These are phyloP conservation scores for Bufo bufo DNA, from an alignment of 2,113 vertebrate species.

Conservation along the genomic window DNA sequence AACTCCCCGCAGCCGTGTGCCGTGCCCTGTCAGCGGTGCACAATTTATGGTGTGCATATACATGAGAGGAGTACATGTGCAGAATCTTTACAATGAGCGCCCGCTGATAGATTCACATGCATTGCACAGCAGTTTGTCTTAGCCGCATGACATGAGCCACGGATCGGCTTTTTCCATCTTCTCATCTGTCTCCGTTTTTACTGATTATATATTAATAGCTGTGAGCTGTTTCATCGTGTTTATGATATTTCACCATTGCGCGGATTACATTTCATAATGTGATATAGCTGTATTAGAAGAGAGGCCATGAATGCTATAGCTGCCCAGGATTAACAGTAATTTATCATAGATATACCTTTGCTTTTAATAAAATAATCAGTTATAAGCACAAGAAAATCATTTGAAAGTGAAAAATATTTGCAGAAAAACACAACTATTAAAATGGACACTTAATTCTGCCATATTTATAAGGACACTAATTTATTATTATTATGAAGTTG, in stretches of 20 bases:
- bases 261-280: neutral
- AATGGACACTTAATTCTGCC: too few species aligned
- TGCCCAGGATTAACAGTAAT: too few species aligned
- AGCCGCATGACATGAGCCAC: neutral
- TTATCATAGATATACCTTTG: too few species aligned
- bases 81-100: neutral
- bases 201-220: conserved; percentile 19
- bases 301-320: neutral
- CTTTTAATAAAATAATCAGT: too few species aligned
- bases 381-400: too few species aligned
- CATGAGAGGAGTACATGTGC: neutral
- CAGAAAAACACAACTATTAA: too few species aligned
- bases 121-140: conserved; percentile 6
- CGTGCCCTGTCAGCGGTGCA: neutral
- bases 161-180: neutral
- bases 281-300: too few species aligned
- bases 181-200: neutral
- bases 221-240: neutral
- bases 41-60: neutral
- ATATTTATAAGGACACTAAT: too few species aligned
- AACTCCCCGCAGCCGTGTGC: neutral
- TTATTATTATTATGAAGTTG: too few species aligned
- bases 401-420: too few species aligned
- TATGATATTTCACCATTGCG: neutral
- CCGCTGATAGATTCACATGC: neutral